phyloP scores from a whole-genome alignment of 2,888 invertebrate species.

The Drosophila kanekoi region DNA sequence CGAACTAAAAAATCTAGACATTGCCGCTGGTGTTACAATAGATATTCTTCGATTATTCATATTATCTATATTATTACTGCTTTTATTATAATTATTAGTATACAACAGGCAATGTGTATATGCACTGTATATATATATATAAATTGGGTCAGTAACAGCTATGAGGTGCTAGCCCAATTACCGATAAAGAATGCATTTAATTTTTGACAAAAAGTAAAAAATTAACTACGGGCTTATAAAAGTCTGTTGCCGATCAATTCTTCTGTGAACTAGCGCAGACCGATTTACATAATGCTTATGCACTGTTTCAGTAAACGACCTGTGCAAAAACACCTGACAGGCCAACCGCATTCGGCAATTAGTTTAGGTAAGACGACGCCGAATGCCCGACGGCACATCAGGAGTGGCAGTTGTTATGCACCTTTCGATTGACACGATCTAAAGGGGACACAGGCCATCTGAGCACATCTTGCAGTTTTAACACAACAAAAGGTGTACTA shows the following conservation, averaged over 20 bases:
- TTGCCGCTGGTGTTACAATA: too few relatives aligned
- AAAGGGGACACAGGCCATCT: slow-evolving; percentile 39
- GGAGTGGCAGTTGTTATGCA: slow-evolving; percentile 63
- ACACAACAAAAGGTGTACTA: slow-evolving; percentile 31
- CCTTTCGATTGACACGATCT: slow-evolving; percentile 71
- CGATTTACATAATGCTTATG: slow-evolving; percentile 33
- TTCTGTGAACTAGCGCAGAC: slow-evolving; percentile 14
- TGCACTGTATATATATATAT: too few relatives aligned
- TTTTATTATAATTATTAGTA: too few relatives aligned
- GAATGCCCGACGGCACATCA: slow-evolving; percentile 52
- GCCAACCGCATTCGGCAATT: slow-evolving; percentile 66
- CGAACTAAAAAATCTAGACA: too few relatives aligned
- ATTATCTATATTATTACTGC: too few relatives aligned
- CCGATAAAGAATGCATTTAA: slow-evolving; percentile 32
- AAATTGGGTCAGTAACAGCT: too few relatives aligned
- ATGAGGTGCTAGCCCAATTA: too few relatives aligned
- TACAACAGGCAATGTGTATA: too few relatives aligned
- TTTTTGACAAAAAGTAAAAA: slow-evolving; percentile 38
- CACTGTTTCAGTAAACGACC: slow-evolving; percentile 21
- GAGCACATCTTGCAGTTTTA: slow-evolving; percentile 33
- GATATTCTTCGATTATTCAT: too few relatives aligned
- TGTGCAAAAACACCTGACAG: slow-evolving; percentile 67
- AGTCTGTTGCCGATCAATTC: not conserved
- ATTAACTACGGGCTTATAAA: too few relatives aligned
- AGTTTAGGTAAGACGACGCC: slow-evolving; percentile 56